Percentiles rank a stretch among this genome's conserved stretches.
Evolutionary conservation across 2,888 invertebrate genomes (phyloP).

Genomic region (Heliconius ethilla): DNA sequence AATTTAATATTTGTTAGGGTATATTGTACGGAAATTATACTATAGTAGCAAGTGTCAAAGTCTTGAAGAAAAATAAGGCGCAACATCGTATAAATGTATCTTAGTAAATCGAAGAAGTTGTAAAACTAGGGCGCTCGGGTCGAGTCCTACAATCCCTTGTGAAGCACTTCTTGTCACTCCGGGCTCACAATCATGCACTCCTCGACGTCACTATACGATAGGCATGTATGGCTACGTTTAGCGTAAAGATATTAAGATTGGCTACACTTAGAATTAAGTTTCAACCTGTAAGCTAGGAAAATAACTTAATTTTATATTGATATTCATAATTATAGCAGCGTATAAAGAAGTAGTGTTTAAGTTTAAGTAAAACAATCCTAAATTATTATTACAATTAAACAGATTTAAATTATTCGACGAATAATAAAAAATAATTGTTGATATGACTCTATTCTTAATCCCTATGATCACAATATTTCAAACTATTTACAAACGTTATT

Average conservation of each 20-base stretch:
- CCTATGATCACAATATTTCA: background rate
- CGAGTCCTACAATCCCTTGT: slow-evolving; percentile 60
- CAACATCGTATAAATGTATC: slow-evolving; percentile 38
- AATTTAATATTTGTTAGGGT: background rate
- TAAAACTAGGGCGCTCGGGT: slow-evolving; percentile 61
- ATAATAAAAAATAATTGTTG: background rate
- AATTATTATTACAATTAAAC: background rate
- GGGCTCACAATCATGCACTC: slow-evolving; percentile 49
- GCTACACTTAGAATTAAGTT: background rate
- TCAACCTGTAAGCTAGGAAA: background rate
- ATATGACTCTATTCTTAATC: background rate
- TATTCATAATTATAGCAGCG: no score
- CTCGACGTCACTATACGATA: slow-evolving; percentile 33
- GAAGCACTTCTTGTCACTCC: slow-evolving; percentile 58
- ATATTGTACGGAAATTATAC: background rate
- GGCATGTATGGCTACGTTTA: background rate
- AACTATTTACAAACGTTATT: background rate
- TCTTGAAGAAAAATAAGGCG: background rate
- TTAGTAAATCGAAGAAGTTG: slow-evolving; percentile 53
- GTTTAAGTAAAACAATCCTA: no score
- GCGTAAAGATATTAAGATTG: background rate
- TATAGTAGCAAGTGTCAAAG: background rate
- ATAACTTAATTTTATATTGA: background rate
- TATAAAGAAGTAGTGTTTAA: no score
- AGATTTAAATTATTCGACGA: background rate